These are phyloP conservation scores for Galleria mellonella DNA, from an alignment of 1,140 invertebrate species.

Conservation along the genomic window DNA sequence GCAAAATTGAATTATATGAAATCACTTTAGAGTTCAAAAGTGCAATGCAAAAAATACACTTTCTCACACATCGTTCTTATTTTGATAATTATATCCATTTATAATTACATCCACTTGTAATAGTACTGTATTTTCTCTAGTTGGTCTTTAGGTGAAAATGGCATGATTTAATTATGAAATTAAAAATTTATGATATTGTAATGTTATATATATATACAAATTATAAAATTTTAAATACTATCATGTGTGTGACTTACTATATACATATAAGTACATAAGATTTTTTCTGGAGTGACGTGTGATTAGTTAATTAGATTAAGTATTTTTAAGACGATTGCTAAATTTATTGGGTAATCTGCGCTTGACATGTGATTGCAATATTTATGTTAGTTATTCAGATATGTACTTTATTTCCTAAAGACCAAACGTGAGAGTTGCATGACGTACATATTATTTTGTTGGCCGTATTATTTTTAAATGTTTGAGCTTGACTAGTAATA, in stretches of 20 bases:
- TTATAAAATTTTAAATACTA: neutral
- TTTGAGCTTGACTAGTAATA: conserved; percentile 28
- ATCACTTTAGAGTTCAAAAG: conserved; percentile 38
- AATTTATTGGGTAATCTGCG: conserved; percentile 70
- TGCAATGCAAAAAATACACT: conserved; percentile 17
- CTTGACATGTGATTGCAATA: conserved; percentile 28
- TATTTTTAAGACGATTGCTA: conserved; percentile 62
- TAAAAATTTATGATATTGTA: neutral
- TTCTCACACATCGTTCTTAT: conserved; percentile 59
- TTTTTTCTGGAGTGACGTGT: conserved; percentile 42
- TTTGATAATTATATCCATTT: conserved; percentile 13
- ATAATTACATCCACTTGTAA: conserved; percentile 15
- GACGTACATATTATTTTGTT: conserved; percentile 48
- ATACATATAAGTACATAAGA: no score
- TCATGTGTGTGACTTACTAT: conserved; percentile 5
- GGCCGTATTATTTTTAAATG: conserved; percentile 42
- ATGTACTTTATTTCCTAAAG: conserved; percentile 65
- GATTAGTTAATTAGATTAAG: conserved; percentile 30
- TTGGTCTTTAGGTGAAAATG: conserved; percentile 62
- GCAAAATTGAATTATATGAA: conserved; percentile 60
- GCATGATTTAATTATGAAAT: conserved; percentile 34
- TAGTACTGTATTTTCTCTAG: conserved; percentile 29
- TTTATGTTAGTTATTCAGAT: conserved; percentile 31
- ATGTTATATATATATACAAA: neutral
- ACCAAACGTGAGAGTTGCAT: conserved; percentile 71